phyloP scores from a whole-genome alignment of 2,797 vertebrate species.

The Typhlichthys eigenmanni region DNA sequence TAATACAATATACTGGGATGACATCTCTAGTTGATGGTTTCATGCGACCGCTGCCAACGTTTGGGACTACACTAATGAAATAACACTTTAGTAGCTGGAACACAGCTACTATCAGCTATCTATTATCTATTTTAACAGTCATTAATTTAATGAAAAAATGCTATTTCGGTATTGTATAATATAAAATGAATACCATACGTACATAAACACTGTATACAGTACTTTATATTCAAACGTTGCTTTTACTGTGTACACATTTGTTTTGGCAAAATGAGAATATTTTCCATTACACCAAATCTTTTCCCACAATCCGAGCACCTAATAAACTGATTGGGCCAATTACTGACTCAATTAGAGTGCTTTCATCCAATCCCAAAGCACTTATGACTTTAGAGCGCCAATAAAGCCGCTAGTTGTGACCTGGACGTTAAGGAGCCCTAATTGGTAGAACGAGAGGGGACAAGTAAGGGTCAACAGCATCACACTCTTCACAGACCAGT shows the following conservation, averaged over 20 bases:
- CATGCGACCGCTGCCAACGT: not conserved
- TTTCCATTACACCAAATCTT: conserved; percentile 51
- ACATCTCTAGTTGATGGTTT: conserved; percentile 49
- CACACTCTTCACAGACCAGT: conserved; percentile 59
- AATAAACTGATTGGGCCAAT: conserved; percentile 77
- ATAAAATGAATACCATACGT: too few relatives aligned
- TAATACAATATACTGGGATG: conserved; percentile 43
- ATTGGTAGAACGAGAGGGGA: conserved; percentile 51
- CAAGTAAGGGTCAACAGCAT: conserved; percentile 72
- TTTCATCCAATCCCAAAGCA: conserved; percentile 66
- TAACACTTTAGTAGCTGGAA: too few relatives aligned
- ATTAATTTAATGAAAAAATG: too few relatives aligned
- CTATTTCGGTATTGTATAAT: too few relatives aligned
- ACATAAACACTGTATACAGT: too few relatives aligned
- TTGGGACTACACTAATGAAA: not conserved
- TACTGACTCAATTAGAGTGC: conserved; percentile 77
- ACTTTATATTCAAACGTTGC: too few relatives aligned
- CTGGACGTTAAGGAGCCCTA: conserved; percentile 58
- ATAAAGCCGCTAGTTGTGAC: conserved; percentile 76
- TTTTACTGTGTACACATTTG: too few relatives aligned
- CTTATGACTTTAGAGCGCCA: conserved; percentile 77
- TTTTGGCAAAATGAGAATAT: conserved; percentile 28
- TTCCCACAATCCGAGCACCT: conserved; percentile 64
- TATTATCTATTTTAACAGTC: too few relatives aligned
- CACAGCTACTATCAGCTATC: too few relatives aligned